These are phyloP conservation scores for Corticium candelabrum DNA, from an alignment of 37 sponge, comb jelly and placozoan species.

Conservation along the genomic window DNA sequence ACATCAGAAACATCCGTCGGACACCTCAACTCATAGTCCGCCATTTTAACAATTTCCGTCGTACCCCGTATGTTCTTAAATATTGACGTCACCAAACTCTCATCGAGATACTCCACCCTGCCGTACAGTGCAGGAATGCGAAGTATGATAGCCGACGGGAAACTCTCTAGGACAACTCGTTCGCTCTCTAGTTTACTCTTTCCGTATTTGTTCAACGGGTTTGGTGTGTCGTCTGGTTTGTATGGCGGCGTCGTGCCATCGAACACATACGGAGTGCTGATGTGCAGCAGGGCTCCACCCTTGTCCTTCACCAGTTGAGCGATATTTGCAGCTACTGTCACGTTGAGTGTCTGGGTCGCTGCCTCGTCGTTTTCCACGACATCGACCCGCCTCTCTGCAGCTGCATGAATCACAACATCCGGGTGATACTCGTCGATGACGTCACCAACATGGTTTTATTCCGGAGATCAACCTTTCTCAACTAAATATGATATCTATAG, in stretches of 20 bases:
- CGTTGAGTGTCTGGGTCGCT: constrained; percentile 34
- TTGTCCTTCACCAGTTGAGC: constrained; percentile 26
- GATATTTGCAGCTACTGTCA: constrained; percentile 32
- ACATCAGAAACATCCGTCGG: constrained; percentile 68
- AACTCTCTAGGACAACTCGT: neutral
- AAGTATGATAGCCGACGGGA: constrained; percentile 17
- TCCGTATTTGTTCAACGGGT: constrained; percentile 77
- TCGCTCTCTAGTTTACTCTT: constrained; percentile 55
- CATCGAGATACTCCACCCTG: constrained; percentile 43
- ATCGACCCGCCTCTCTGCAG: constrained; percentile 84
- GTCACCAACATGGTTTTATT: constrained; percentile 24
- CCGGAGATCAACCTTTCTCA: constrained; percentile 33
- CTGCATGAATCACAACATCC: constrained; percentile 58
- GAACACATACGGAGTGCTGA: constrained; percentile 80
- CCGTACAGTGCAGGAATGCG: constrained; percentile 80
- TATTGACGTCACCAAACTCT: constrained; percentile 69
- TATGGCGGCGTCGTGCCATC: constrained; percentile 71
- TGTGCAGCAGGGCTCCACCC: constrained; percentile 13
- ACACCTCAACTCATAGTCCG: constrained; percentile 36
- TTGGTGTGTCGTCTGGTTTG: constrained; percentile 31
- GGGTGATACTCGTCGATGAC: constrained; percentile 45
- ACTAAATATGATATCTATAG: neutral
- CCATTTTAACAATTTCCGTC: neutral
- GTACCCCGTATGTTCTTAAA: constrained; percentile 23
- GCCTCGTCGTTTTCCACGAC: constrained; percentile 45